Conservation (phyloP, 2,113 vertebrate genomes). For the Phylloscopus trochilus region DNA sequence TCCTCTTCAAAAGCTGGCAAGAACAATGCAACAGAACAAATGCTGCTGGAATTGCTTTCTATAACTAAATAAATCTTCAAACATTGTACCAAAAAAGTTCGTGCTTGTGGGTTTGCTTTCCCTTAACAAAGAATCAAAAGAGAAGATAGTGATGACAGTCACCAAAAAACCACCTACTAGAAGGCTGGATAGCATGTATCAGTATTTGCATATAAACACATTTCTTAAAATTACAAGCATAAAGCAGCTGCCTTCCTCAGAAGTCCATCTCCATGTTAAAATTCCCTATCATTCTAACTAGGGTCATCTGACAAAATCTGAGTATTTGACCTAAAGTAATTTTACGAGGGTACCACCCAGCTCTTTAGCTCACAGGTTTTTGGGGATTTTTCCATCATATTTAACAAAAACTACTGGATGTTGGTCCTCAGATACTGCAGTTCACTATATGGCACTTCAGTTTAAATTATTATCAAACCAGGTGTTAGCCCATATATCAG, state of each 20-base stretch:
- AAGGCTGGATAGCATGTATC: background rate
- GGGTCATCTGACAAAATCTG: background rate
- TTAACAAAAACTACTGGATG: background rate
- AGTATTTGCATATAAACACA: background rate
- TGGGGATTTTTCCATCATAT: rapidly evolving
- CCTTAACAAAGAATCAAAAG: slow-evolving; percentile 21
- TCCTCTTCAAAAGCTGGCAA: slow-evolving; percentile 1
- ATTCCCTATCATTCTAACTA: background rate
- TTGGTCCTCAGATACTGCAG: background rate
- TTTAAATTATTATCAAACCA: background rate
- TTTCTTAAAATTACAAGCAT: background rate
- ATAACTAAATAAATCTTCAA: slow-evolving; percentile 11
- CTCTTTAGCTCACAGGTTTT: background rate
- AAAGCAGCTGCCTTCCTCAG: background rate
- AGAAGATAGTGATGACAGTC: slow-evolving; percentile 45
- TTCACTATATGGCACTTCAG: background rate
- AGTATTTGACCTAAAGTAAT: background rate
- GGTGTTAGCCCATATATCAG: background rate
- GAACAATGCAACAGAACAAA: slow-evolving; percentile 44
- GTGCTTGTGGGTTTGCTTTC: slow-evolving; percentile 43
- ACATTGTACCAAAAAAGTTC: slow-evolving; percentile 17
- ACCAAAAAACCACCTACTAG: slow-evolving; percentile 18
- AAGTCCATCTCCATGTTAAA: background rate
- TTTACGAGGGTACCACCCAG: background rate
- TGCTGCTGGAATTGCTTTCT: slow-evolving; percentile 15